Percentiles rank a stretch among this genome's conserved stretches.
These are phyloP conservation scores for Phrynocephalus guinanensis DNA, from an alignment of 2,797 vertebrate species.

Conservation along the genomic window DNA sequence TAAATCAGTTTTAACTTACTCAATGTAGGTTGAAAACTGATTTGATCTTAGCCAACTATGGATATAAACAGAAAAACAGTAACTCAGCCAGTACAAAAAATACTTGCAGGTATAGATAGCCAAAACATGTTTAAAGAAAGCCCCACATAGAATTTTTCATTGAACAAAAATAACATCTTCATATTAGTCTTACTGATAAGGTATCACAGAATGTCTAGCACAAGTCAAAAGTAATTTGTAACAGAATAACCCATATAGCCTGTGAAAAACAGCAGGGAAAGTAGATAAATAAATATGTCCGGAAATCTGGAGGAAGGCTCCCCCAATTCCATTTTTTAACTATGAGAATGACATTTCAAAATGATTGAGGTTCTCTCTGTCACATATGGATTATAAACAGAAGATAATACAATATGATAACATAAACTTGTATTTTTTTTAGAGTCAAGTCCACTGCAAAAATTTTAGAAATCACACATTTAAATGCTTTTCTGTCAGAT, in stretches of 20 bases:
- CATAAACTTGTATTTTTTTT: neutral
- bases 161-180: slow-evolving; percentile 2
- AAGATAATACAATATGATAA: neutral
- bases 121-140: slow-evolving; percentile 1
- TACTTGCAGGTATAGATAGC: neutral
- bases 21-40: neutral
- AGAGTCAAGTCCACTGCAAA: neutral
- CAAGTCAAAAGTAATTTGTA: neutral
- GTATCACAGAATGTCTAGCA: slow-evolving; percentile 10
- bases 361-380: neutral
- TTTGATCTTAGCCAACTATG: slow-evolving; percentile 11
- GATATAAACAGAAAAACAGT: slow-evolving; percentile 1
- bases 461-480: neutral
- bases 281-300: neutral
- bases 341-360: slow-evolving; percentile 24
- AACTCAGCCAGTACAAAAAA: neutral
- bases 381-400: neutral
- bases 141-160: neutral
- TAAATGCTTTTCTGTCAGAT: neutral
- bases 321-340: neutral
- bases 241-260: neutral
- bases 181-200: slow-evolving; percentile 1
- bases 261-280: neutral
- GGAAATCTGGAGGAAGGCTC: neutral
- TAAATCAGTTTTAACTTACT: slow-evolving; percentile 8